These are phyloP conservation scores for Pogonus chalceus DNA, from an alignment of 1,140 invertebrate species.

Conservation along the genomic window DNA sequence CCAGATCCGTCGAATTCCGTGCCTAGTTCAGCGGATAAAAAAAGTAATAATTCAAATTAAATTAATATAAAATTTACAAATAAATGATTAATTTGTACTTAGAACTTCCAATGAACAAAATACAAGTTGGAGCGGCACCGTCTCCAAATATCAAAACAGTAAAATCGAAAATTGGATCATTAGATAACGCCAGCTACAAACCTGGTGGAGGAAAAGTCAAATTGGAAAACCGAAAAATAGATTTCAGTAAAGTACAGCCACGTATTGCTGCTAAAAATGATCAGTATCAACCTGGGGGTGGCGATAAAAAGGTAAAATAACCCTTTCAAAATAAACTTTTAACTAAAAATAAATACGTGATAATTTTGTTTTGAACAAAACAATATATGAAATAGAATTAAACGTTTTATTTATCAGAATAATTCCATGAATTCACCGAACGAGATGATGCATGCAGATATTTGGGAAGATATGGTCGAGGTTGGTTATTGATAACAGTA, in stretches of 20 bases:
- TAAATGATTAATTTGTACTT: conserved; percentile 25
- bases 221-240: conserved; percentile 77
- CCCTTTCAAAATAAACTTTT: no score
- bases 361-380: no score
- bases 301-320: conserved; percentile 83
- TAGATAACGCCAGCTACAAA: conserved; percentile 85
- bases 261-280: conserved; percentile 87
- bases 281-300: conserved; percentile 77
- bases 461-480: no score
- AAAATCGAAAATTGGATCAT: conserved; percentile 87
- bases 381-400: no score
- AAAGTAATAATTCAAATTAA: conserved; percentile 45
- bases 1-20: conserved; percentile 49
- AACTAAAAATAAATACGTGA: no score
- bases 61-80: neutral
- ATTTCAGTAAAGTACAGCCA: conserved; percentile 68
- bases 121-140: conserved; percentile 80
- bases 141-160: conserved; percentile 86
- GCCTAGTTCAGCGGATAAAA: conserved; percentile 49
- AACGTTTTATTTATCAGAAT: no score
- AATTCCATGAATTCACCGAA: no score
- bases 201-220: conserved; percentile 86
- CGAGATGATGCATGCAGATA: no score
- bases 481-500: no score
- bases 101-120: conserved; percentile 86